Conservation (phyloP, 2,888 invertebrate species). For the Bellardia pandia region DNA sequence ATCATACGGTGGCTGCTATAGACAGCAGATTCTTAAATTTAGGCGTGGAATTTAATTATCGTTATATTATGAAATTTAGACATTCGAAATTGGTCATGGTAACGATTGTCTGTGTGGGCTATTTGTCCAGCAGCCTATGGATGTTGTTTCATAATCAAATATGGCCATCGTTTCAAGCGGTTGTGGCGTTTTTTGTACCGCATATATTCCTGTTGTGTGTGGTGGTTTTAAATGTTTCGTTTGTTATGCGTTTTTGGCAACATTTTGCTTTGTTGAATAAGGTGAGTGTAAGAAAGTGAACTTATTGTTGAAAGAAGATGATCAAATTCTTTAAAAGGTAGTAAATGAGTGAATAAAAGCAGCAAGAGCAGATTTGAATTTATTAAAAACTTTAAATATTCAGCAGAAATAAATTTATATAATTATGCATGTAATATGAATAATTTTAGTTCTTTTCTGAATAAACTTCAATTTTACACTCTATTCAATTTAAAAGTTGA, state of each 20-base stretch:
- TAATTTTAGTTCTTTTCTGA: no score
- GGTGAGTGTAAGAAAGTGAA: conserved; percentile 76
- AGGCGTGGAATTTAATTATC: conserved; percentile 81
- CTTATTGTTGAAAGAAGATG: no score
- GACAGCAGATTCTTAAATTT: conserved; percentile 77
- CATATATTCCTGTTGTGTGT: conserved; percentile 80
- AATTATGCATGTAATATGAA: no score
- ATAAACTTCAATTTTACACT: no score
- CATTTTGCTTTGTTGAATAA: conserved; percentile 80
- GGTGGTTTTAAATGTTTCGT: conserved; percentile 79
- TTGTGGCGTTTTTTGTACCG: conserved; percentile 82
- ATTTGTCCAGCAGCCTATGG: conserved; percentile 79
- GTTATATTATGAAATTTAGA: conserved; percentile 78
- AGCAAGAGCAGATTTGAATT: no score
- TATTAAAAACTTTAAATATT: no score
- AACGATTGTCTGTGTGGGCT: conserved; percentile 77
- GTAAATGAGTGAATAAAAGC: no score
- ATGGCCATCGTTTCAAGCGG: conserved; percentile 80
- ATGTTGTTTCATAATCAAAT: conserved; percentile 80
- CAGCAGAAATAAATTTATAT: no score
- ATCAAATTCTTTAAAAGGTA: no score
- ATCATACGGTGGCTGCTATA: conserved; percentile 76
- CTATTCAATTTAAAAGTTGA: no score
- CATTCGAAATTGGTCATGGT: conserved; percentile 77
- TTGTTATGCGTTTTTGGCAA: conserved; percentile 79